Percentiles rank a stretch among this genome's conserved stretches.
Conservation (phyloP, 2,888 invertebrate genomes). For the Cepaea hortensis region DNA sequence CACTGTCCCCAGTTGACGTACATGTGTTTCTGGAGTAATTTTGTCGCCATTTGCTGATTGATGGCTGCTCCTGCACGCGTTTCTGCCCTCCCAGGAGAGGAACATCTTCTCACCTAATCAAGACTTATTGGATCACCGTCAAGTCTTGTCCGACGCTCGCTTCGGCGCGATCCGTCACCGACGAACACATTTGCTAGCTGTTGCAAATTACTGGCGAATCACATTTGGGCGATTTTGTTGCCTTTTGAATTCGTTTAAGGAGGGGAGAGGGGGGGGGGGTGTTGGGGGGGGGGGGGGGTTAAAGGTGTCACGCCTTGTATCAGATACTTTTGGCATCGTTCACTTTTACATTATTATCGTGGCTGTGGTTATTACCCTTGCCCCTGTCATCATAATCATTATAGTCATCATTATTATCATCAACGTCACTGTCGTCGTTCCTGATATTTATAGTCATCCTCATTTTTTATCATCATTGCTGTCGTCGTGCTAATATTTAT, state of each 20-base stretch:
- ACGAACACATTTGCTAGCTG: slow-evolving; percentile 3
- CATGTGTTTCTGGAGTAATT: slow-evolving; percentile 41
- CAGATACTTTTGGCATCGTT: neutral
- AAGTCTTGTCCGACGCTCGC: slow-evolving; percentile 5
- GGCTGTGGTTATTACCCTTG: neutral
- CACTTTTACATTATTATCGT: neutral
- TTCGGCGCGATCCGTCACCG: slow-evolving; percentile 10
- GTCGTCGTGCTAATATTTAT: neutral
- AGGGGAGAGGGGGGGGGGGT: neutral
- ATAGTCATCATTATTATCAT: neutral
- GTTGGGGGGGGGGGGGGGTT: too few relatives aligned
- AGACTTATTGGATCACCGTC: slow-evolving; percentile 32
- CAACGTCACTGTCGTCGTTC: neutral
- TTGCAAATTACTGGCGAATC: slow-evolving; percentile 31
- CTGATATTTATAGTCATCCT: neutral
- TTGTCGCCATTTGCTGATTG: slow-evolving; percentile 43
- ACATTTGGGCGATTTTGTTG: slow-evolving; percentile 13
- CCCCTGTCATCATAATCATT: neutral
- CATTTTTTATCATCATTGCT: neutral
- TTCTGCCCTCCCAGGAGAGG: slow-evolving; percentile 25
- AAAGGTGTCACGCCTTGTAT: neutral
- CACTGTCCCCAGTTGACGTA: slow-evolving; percentile 20
- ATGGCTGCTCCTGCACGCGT: slow-evolving; percentile 28
- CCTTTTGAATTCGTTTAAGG: neutral
- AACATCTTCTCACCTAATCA: slow-evolving; percentile 42